Evolutionary conservation across 2,113 vertebrate species (phyloP), one percentile per base, ranked within the genome.

Genomic region (Mungos mungo): DNA sequence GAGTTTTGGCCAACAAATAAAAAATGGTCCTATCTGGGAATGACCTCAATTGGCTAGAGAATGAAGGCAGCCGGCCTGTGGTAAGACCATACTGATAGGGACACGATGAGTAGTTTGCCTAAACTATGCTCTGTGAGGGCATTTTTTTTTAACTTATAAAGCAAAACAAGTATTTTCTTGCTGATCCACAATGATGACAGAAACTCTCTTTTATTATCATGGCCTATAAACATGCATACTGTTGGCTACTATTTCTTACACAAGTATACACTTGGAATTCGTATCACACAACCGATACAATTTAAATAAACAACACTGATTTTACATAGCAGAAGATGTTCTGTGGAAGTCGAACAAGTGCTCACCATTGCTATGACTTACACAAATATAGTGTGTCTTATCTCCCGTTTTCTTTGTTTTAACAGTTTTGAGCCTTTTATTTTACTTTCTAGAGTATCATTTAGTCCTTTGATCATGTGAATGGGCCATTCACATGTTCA

Each of bases 151-250:
- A 5, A 54, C 38, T 87, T 63, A 41, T 3, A 74, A 91, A 60
- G 69, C 18, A 71, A 87, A 90, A n/a, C n/a, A 79, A 47, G 38
- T 41, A 92, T 33, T 27, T 74, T 31, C 89, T 85, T 57, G 33
- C 16, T 97, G 76, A 71, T 54, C n/a, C 38, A 90, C 21, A 60
- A 18, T 69, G 25, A 66, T 84, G 47, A 95, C 63, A 95, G 29
- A 92, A 96, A 94, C 31, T 97, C 69, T 86, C 83, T 83, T 60
- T n/a, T 89, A 86, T 76, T 86, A 89, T 72, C 80, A 63, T 54
- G 57, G 18, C 29, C 12, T 90, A 29, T 92, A 79, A 77, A n/a
- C 83, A 79, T 52, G 29, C 23, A 79, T 41, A 76, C 23, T 31
- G 80, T 83, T 74, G 57, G 54, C 19, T 83, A 21, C 83, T 41